Percentiles rank a stretch among this genome's conserved stretches.
These are phyloP conservation scores for Pocota personata DNA, from an alignment of 2,888 invertebrate species.

Conservation along the genomic window DNA sequence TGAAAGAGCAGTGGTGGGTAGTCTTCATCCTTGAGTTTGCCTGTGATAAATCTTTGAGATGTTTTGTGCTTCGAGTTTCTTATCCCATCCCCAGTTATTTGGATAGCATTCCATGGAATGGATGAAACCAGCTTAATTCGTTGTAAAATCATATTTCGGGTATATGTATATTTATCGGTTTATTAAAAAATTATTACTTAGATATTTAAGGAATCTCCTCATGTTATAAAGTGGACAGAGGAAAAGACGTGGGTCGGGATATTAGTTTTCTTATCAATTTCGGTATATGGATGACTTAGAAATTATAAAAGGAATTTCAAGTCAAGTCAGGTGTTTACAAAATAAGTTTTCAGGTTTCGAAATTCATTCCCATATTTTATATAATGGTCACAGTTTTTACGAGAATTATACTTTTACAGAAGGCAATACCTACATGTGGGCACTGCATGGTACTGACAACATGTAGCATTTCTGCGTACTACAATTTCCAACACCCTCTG, in stretches of 20 bases:
- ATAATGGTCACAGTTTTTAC: too few relatives aligned
- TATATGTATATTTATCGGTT: slow-evolving; percentile 65
- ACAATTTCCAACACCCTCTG: too few relatives aligned
- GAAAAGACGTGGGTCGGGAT: background rate
- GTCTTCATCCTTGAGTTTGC: slow-evolving; percentile 49
- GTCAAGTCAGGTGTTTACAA: background rate
- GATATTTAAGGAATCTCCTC: slow-evolving; percentile 58
- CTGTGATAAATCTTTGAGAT: slow-evolving; percentile 39
- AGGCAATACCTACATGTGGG: too few relatives aligned
- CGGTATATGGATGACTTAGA: background rate
- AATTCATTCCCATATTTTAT: background rate
- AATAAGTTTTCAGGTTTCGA: background rate
- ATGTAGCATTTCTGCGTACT: too few relatives aligned
- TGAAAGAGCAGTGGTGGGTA: background rate
- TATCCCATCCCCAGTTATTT: slow-evolving; percentile 24
- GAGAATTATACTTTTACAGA: too few relatives aligned
- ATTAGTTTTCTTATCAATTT: background rate
- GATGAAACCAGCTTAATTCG: slow-evolving; percentile 13
- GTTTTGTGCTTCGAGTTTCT: background rate
- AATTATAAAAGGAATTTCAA: background rate
- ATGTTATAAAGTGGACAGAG: slow-evolving; percentile 6
- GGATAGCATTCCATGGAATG: slow-evolving; percentile 33
- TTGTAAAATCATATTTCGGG: slow-evolving; percentile 36
- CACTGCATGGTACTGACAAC: too few relatives aligned
- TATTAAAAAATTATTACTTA: slow-evolving; percentile 61